These are phyloP conservation scores for Neodiprion virginianus DNA, from an alignment of 1,140 invertebrate genomes.

Conservation along the genomic window DNA sequence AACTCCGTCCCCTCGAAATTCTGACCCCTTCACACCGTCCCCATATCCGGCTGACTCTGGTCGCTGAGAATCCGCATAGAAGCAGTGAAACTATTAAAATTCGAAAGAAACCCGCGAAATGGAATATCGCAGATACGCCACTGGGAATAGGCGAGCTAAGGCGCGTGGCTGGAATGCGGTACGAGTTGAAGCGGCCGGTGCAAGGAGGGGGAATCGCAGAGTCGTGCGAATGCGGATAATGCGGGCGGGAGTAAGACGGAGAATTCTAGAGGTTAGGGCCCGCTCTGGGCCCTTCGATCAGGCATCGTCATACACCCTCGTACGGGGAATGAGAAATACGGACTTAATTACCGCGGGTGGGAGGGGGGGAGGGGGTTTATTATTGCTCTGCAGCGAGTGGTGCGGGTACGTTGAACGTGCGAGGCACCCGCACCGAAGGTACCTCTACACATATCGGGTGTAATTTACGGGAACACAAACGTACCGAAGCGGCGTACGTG, in stretches of 20 bases:
- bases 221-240: neutral
- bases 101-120: neutral
- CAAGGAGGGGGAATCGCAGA: neutral
- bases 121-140: slow-evolving; percentile 37
- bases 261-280: neutral
- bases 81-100: neutral
- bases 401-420: slow-evolving; percentile 1
- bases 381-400: no score
- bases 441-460: slow-evolving; percentile 8
- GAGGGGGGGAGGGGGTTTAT: no score
- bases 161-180: slow-evolving; percentile 60
- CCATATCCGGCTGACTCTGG: neutral
- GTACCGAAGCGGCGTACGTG: neutral
- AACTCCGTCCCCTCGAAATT: neutral
- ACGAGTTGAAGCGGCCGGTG: slow-evolving; percentile 15
- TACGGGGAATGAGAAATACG: slow-evolving; percentile 46
- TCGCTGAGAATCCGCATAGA: neutral
- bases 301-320: slow-evolving; percentile 25
- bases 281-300: slow-evolving; percentile 17
- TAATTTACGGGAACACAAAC: slow-evolving; percentile 3
- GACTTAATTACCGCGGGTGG: slow-evolving; percentile 54
- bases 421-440: slow-evolving; percentile 17
- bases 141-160: slow-evolving; percentile 44
- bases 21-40: neutral
- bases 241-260: neutral